Base-by-base conservation (phyloP, 2,888 invertebrate genomes). In the Mystacides longicornis region DNA sequence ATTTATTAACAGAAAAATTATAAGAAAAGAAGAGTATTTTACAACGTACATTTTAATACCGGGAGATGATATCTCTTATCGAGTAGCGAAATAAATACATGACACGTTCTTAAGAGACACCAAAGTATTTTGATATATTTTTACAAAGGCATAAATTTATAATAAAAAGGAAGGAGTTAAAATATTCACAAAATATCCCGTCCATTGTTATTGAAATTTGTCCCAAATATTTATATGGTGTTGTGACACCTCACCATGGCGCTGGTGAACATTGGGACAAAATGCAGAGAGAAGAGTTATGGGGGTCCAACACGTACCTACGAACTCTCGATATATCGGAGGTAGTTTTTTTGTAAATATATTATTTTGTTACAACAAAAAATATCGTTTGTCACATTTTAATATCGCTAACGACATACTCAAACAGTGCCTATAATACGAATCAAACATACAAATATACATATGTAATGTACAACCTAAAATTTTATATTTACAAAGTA, bases 151-250 rank as follows among this genome's bases (percentile, higher is more conserved):
- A 37, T 37, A 37, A 37, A 37, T 37, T 37, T 37, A 16, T 37
- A 7, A n/a, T n/a, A n/a, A n/a, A n/a, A 16, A 37, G 37, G 37
- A 14, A 37, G 16, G 37, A 37, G 37, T 37, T 37, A 37, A 37
- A 7, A 37, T 37, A 37, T 37, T 37, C 37, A 37, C 37, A 37
- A 37, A 37, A 37, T 37, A 57, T 55, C 51, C 31, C 43, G 31
- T 23, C 55, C 43, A 57, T 60, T 60, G 57, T 60, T 55, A 60
- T 60, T 60, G 57, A 57, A 60, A 60, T 60, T 57, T 54, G 56
- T 52, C 54, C 53, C 49, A 57, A 55, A 55, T 59, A 59, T 57
- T 56, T 33, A 43, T 20, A 49, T 33, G 46, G 53, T 55, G 57
- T 59, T 59, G 56, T 54, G 59, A 56, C 56, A 51, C 54, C 56